Evolutionary conservation across 2,113 vertebrate species (phyloP).

Genomic region (Smithornis capensis): DNA sequence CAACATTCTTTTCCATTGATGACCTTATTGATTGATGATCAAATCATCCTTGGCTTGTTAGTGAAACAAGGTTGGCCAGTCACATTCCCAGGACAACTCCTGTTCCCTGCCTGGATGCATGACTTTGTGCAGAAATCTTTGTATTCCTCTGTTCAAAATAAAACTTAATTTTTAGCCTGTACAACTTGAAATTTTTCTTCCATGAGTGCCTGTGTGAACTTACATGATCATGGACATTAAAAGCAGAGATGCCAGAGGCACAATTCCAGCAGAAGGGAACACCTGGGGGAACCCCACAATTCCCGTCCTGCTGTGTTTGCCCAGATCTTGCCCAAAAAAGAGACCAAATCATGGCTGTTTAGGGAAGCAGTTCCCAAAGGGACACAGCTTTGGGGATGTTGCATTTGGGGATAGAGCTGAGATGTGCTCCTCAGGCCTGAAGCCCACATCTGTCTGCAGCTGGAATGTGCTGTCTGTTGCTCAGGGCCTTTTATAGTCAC

Average conservation of each 20-base stretch:
- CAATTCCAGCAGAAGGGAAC: not conserved
- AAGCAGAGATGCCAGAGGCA: not conserved
- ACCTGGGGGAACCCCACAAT: not conserved
- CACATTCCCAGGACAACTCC: not conserved
- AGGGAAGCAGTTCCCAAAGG: fast-evolving
- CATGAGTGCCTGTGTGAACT: not conserved
- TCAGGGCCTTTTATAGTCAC: fast-evolving
- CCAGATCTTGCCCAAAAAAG: not conserved
- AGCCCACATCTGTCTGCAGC: not conserved
- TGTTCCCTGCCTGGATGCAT: not conserved
- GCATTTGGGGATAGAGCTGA: not conserved
- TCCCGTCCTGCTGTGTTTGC: not conserved
- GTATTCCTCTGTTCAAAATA: not conserved
- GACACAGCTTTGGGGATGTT: not conserved
- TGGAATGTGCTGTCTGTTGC: not conserved
- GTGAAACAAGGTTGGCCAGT: fast-evolving
- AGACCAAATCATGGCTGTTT: not conserved
- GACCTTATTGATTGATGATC: not conserved
- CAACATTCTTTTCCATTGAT: fast-evolving
- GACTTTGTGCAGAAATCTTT: not conserved
- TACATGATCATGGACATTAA: fast-evolving
- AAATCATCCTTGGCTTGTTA: not conserved
- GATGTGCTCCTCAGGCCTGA: not conserved
- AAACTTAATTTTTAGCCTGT: not conserved
- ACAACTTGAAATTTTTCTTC: not conserved